phyloP scores from a whole-genome alignment of 2,888 invertebrate genomes.

The Diaperis boleti region DNA sequence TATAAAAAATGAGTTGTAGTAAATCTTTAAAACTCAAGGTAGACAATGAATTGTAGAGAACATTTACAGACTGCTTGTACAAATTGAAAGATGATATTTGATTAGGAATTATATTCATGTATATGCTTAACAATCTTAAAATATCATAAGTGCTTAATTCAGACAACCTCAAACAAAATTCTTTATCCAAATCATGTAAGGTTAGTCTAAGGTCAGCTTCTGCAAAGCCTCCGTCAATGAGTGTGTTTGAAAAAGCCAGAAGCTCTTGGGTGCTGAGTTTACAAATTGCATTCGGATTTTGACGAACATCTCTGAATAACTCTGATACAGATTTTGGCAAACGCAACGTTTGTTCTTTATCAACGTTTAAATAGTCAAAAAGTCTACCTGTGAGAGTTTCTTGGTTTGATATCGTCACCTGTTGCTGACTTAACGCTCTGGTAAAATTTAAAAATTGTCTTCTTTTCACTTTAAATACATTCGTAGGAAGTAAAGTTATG shows the following conservation, averaged over 20 bases:
- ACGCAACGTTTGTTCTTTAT: slow-evolving; percentile 11
- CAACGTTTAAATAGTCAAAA: slow-evolving; percentile 49
- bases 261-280: slow-evolving; percentile 44
- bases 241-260: slow-evolving; percentile 36
- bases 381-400: slow-evolving; percentile 54
- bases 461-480: slow-evolving; percentile 5
- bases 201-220: slow-evolving; percentile 14
- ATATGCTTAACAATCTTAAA: slow-evolving; percentile 57
- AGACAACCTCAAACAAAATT: slow-evolving; percentile 56
- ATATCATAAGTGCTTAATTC: slow-evolving; percentile 51
- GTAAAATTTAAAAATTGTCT: slow-evolving; percentile 16
- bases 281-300: slow-evolving; percentile 31
- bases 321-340: not conserved
- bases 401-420: slow-evolving; percentile 26
- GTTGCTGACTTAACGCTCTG: slow-evolving; percentile 24
- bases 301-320: not conserved
- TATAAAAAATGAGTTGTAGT: slow-evolving; percentile 63
- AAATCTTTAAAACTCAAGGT: slow-evolving; percentile 57
- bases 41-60: slow-evolving; percentile 50
- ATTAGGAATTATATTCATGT: slow-evolving; percentile 57
- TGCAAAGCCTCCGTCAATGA: slow-evolving; percentile 20
- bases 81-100: slow-evolving; percentile 57
- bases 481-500: slow-evolving; percentile 3
- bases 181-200: slow-evolving; percentile 54
- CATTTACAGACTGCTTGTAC: slow-evolving; percentile 56